Percentiles rank a stretch among this genome's conserved stretches.
phyloP scores from a whole-genome alignment of 1,140 invertebrate species.

The Megathymus violae region DNA sequence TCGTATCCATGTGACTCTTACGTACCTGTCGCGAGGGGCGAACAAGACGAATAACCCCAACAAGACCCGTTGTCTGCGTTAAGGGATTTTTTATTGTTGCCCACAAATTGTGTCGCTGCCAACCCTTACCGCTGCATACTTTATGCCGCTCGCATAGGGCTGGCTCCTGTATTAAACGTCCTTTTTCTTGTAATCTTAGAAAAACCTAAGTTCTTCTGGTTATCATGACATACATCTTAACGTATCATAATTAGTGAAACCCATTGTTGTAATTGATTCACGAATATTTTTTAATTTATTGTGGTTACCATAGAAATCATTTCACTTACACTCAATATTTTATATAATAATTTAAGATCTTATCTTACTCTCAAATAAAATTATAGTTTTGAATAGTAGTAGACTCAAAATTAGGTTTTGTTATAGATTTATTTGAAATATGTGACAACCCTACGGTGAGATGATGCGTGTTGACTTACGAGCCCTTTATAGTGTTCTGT shows the following conservation, averaged over 20 bases:
- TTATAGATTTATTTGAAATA: no score
- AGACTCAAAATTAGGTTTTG: no score
- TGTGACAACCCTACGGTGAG: constrained; percentile 13
- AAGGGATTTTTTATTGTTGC: constrained; percentile 82
- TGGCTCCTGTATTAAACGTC: not conserved
- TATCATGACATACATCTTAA: no score
- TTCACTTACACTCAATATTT: no score
- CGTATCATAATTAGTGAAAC: no score
- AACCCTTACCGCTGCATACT: constrained; percentile 69
- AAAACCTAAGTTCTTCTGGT: no score
- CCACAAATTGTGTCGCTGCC: constrained; percentile 68
- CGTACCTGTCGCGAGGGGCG: constrained; percentile 55
- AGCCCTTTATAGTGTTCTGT: constrained; percentile 34
- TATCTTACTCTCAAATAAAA: no score
- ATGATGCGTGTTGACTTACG: constrained; percentile 35
- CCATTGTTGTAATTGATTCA: no score
- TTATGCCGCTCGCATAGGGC: constrained; percentile 50
- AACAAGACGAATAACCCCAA: constrained; percentile 75
- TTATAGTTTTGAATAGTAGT: no score
- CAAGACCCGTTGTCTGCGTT: constrained; percentile 70
- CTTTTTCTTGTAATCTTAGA: not conserved
- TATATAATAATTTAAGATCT: no score
- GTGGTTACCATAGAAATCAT: no score
- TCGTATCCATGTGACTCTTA: constrained; percentile 51
- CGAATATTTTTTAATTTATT: no score